phyloP scores from a whole-genome alignment of 2,797 vertebrate genomes.

The Halcyon badia region DNA sequence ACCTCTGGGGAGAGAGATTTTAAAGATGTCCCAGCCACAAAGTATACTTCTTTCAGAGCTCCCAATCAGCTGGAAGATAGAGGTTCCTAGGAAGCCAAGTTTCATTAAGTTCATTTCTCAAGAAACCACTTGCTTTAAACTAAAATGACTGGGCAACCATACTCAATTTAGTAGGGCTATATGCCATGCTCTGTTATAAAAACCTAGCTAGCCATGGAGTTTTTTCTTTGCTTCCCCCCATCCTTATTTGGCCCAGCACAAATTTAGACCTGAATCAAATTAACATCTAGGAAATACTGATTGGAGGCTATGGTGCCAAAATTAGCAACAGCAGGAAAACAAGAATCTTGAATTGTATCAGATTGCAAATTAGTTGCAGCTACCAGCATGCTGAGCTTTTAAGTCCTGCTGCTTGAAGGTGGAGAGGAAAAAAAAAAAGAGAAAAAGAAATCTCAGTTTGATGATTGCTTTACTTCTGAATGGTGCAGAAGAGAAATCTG shows the following conservation, averaged over 20 bases:
- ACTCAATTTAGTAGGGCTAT: not conserved
- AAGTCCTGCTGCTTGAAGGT: conserved; percentile 44
- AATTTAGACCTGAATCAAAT: conserved; percentile 46
- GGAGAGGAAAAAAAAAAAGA: not conserved
- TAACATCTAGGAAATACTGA: conserved; percentile 49
- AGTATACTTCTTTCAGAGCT: not conserved
- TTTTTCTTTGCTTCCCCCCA: not conserved
- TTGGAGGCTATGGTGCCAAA: conserved; percentile 51
- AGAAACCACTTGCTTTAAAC: not conserved
- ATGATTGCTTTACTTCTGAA: conserved; percentile 11
- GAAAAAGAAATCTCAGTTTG: conserved; percentile 1
- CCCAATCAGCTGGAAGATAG: not conserved
- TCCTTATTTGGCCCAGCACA: not conserved
- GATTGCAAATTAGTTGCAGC: conserved; percentile 66
- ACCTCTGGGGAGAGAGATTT: not conserved
- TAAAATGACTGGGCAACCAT: not conserved
- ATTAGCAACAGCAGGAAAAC: conserved; percentile 72
- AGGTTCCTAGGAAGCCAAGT: not conserved
- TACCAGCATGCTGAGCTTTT: conserved; percentile 63
- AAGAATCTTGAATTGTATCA: conserved; percentile 58
- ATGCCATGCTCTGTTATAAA: not conserved
- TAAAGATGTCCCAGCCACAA: not conserved
- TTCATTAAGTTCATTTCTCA: not conserved
- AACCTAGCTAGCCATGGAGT: not conserved
- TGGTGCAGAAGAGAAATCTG: not conserved